These are phyloP conservation scores for Oxytorus armatus DNA, from an alignment of 2,888 invertebrate species.

Conservation along the genomic window DNA sequence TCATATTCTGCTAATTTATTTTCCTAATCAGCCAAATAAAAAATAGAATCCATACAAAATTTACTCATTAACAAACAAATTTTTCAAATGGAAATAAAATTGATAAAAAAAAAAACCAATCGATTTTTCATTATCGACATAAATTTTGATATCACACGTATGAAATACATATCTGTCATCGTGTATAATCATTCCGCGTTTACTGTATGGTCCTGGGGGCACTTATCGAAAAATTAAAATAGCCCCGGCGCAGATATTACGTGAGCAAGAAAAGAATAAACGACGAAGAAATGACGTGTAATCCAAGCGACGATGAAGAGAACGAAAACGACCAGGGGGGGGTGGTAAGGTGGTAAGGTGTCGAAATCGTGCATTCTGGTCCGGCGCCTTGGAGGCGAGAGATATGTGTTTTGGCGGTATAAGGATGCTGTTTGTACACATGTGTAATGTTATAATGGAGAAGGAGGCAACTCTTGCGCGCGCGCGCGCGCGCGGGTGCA, in stretches of 20 bases:
- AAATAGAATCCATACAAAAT: too few species aligned
- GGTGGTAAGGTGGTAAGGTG: slow-evolving; percentile 29
- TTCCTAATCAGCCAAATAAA: too few species aligned
- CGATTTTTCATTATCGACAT: neutral
- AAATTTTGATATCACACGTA: neutral
- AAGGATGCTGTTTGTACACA: slow-evolving; percentile 48
- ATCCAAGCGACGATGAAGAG: slow-evolving; percentile 52
- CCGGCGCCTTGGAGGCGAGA: slow-evolving; percentile 64
- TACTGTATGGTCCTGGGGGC: slow-evolving; percentile 9
- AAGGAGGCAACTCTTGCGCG: slow-evolving; percentile 39
- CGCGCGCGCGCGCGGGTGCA: slow-evolving; percentile 36
- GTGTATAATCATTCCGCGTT: slow-evolving; percentile 36
- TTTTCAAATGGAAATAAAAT: too few species aligned
- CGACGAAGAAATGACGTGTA: slow-evolving; percentile 44
- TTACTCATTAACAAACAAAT: too few species aligned
- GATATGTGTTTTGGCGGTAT: slow-evolving; percentile 44
- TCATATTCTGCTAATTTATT: too few species aligned
- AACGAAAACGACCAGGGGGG: slow-evolving; percentile 26
- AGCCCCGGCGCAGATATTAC: slow-evolving; percentile 32
- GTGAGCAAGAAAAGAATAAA: slow-evolving; percentile 19
- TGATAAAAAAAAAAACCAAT: too few species aligned
- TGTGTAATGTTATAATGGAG: slow-evolving; percentile 38
- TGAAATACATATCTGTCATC: slow-evolving; percentile 3
- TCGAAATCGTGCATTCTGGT: slow-evolving; percentile 66
- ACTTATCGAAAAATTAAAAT: slow-evolving; percentile 25